These are phyloP conservation scores for Anhinga rufa DNA, from an alignment of 2,113 vertebrate genomes.

Conservation along the genomic window DNA sequence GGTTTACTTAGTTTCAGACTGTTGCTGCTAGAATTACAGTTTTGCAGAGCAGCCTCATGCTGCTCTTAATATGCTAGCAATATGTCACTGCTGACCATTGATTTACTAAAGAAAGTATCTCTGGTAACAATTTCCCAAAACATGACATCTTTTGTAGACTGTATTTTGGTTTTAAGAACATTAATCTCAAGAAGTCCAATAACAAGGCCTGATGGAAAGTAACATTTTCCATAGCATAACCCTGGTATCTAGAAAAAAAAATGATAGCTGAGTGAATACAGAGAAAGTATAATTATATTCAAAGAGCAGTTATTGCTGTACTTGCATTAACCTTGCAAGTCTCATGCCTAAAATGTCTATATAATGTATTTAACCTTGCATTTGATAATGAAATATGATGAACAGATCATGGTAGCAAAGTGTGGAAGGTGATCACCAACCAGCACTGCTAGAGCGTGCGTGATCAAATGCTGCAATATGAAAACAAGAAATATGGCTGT, in stretches of 20 bases:
- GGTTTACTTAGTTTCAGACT: background rate
- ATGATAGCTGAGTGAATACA: background rate
- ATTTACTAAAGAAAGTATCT: slow-evolving; percentile 25
- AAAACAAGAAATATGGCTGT: background rate
- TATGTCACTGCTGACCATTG: background rate
- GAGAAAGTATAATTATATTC: slow-evolving; percentile 22
- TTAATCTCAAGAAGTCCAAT: background rate
- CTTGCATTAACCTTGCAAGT: slow-evolving; percentile 43
- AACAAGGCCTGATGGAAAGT: background rate
- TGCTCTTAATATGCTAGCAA: background rate
- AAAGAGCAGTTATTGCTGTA: slow-evolving; percentile 30
- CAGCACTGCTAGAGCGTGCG: accelerated
- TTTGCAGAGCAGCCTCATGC: background rate
- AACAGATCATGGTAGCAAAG: background rate
- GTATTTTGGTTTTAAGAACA: background rate
- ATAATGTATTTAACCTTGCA: slow-evolving; percentile 34
- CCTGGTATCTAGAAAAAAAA: background rate
- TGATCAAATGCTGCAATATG: background rate
- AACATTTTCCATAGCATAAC: background rate
- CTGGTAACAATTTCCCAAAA: slow-evolving; percentile 1
- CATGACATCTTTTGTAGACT: background rate
- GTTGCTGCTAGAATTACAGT: background rate
- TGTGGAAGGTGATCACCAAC: background rate
- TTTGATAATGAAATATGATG: slow-evolving; percentile 26
- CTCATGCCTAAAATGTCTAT: slow-evolving; percentile 15